Evolutionary conservation across 2,113 vertebrate genomes (phyloP).

Genomic region (Cygnus atratus): DNA sequence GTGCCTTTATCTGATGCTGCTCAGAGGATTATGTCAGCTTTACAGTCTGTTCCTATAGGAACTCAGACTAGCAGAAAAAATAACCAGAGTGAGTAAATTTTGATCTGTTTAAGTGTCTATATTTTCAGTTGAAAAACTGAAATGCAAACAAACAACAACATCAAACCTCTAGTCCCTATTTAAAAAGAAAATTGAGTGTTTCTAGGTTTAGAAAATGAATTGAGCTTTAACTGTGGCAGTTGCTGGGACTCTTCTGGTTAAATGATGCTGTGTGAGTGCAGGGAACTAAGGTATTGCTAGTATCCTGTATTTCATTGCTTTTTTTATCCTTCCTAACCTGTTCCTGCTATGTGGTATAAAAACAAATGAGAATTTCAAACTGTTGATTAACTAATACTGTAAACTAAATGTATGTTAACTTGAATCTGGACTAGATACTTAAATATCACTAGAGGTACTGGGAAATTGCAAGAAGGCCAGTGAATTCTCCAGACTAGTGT

Average conservation of each 20-base stretch:
- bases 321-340: not conserved
- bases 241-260: not conserved
- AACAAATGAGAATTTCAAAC: not conserved
- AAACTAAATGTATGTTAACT: not conserved
- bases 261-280: not conserved
- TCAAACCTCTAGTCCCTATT: not conserved
- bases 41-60: slow-evolving; percentile 68
- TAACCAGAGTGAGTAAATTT: slow-evolving; percentile 72
- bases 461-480: not conserved
- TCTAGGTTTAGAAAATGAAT: not conserved
- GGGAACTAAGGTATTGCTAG: not conserved
- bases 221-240: not conserved
- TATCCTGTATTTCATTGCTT: not conserved
- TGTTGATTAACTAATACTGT: not conserved
- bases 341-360: not conserved
- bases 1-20: slow-evolving; percentile 83
- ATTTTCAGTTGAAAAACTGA: slow-evolving; percentile 13
- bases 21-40: slow-evolving; percentile 84
- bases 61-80: slow-evolving; percentile 47
- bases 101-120: not conserved
- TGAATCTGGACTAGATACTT: not conserved
- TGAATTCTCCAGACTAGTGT: not conserved
- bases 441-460: not conserved
- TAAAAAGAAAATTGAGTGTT: not conserved
- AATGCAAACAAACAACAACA: not conserved